phyloP scores from a whole-genome alignment of 2,797 vertebrate species.

The Muraenolepis orangiensis region DNA sequence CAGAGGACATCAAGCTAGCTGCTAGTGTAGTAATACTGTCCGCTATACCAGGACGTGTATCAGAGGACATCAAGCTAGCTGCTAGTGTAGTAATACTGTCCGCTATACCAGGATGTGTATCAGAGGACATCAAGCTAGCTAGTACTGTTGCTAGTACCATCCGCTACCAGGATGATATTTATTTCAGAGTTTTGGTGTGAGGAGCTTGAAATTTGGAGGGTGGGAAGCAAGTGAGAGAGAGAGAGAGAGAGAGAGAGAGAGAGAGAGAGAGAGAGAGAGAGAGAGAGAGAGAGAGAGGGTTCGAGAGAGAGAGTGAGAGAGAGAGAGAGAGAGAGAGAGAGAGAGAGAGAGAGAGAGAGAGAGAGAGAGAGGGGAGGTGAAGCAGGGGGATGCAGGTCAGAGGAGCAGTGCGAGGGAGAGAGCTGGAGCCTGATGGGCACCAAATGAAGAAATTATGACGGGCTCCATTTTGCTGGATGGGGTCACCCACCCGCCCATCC shows the following conservation, averaged over 20 bases:
- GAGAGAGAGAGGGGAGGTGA: constrained; percentile 68
- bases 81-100: too few relatives aligned
- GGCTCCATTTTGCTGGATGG: constrained; percentile 99
- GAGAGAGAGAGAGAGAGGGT: constrained; percentile 66
- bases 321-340: constrained; percentile 40
- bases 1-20: too few relatives aligned
- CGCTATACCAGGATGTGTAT: background rate
- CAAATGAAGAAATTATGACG: constrained; percentile 99
- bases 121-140: too few relatives aligned
- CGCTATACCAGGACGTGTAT: too few relatives aligned
- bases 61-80: too few relatives aligned
- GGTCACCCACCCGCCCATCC: constrained; percentile 81
- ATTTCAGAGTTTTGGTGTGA: constrained; percentile 22
- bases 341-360: constrained; percentile 40
- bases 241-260: background rate
- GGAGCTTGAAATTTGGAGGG: constrained; percentile 38
- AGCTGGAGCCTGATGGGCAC: constrained; percentile 99
- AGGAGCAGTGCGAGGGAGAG: constrained; percentile 92
- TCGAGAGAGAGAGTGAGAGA: constrained; percentile 40
- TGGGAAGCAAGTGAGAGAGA: constrained; percentile 26
- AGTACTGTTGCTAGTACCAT: too few relatives aligned
- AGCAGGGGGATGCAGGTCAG: constrained; percentile 74
- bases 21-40: too few relatives aligned
- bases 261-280: background rate
- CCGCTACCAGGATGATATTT: too few relatives aligned